Evolutionary conservation across 2,888 invertebrate species (phyloP).

Genomic region (Cheilosia pagana): DNA sequence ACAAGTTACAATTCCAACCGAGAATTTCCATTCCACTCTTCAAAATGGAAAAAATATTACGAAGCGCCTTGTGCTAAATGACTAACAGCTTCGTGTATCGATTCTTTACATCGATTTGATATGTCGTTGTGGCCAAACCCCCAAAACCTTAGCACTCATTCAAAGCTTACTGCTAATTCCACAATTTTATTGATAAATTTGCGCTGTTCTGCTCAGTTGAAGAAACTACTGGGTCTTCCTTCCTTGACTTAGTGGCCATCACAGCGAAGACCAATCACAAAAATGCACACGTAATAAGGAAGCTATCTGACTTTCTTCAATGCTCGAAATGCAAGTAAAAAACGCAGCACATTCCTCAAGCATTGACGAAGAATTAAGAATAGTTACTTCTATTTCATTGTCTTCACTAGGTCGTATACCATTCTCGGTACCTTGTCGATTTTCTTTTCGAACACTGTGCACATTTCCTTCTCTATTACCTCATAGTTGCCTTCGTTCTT

Average conservation of each 20-base stretch:
- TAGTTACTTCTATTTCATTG: conserved; percentile 11
- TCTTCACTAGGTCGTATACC: not conserved
- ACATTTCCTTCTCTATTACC: conserved; percentile 10
- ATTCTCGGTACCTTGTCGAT: conserved; percentile 12
- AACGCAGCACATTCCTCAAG: conserved; percentile 31
- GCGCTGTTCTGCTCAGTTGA: not conserved
- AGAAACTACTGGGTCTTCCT: conserved; percentile 43
- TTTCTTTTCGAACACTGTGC: not conserved
- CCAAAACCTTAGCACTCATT: not conserved
- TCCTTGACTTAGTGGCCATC: conserved; percentile 20
- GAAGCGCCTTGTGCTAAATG: not conserved
- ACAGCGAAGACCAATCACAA: not conserved
- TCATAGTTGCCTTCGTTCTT: conserved; percentile 25
- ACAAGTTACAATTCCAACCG: too few species aligned
- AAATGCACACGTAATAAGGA: not conserved
- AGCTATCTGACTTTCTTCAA: not conserved
- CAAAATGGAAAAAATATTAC: too few species aligned
- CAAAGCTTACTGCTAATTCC: not conserved
- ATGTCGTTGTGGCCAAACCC: not conserved
- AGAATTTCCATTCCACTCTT: too few species aligned
- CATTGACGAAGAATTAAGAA: conserved; percentile 56
- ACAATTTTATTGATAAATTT: conserved; percentile 24
- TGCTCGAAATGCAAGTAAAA: conserved; percentile 34
- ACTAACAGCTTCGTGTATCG: not conserved
- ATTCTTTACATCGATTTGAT: conserved; percentile 7